Base-by-base conservation (phyloP, 2,797 vertebrate genomes). In the Lepus townsendii region DNA sequence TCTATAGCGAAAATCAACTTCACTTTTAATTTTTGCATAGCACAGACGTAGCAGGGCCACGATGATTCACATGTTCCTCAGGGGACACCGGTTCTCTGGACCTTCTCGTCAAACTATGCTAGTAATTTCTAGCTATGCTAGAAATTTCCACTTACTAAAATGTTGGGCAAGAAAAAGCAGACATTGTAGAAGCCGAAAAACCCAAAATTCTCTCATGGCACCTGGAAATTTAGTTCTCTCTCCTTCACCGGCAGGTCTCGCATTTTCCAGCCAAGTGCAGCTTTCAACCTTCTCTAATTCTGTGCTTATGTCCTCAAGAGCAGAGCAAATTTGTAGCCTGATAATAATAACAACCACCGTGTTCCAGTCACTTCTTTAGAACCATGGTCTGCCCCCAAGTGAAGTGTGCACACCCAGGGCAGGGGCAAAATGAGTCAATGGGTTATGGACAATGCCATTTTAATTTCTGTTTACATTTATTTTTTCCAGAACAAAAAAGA, bases 21-120 rank as follows among this genome's bases (percentile, higher is more conserved):
- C 54, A 20, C 68, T 87, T 80, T 78, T 75, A 78, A 85, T 83
- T 90, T 96, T 94, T 52, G 63, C 57, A 91, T 76, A 83, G 11
- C 72, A n/a, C 9, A 2, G 3, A 42, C 17, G 77, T 82, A 77
- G 16, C 54, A 42, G 54, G 38, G 42, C 66, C 63, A 7, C 32
- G 38, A 75, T 68, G 7, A 77, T 90, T 71, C 32, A 38, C 12
- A 24, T 38, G 65, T 30, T 83, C 57, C 19, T 90, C 38, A 83
- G 38, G 90, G 85, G 54, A 27, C 5, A 69, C 26, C 60, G 14
- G 50, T 69, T 80, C 62, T 93, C 90, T 77, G n/a, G 65, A 65
- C 19, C 24, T 42, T 92, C 4, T 14, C 69, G 5, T 47, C 75
- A 80, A 75, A 3, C 6, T 27, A 30, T 13, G 32, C 32, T 42